Conservation (phyloP, 2,113 vertebrate genomes). For the Oryzias curvinotus region DNA sequence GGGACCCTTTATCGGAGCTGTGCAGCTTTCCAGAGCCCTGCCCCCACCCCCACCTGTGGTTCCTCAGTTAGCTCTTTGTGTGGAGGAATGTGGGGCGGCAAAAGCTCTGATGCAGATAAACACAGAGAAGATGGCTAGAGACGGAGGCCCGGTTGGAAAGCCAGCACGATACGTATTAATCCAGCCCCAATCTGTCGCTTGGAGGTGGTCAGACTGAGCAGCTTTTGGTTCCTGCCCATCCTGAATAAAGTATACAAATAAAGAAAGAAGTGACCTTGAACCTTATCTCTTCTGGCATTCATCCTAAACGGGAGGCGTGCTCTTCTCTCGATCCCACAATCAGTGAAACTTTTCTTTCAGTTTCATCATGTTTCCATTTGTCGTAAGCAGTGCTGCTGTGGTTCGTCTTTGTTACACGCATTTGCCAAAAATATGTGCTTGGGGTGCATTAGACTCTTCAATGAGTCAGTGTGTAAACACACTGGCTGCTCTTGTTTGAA, state of each 20-base stretch:
- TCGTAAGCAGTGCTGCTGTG: slow-evolving; percentile 4
- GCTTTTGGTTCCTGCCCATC: slow-evolving; percentile 11
- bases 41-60: slow-evolving; percentile 53
- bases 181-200: slow-evolving; percentile 35
- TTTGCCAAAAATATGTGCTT: slow-evolving; percentile 36
- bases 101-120: slow-evolving; percentile 58
- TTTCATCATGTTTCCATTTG: slow-evolving; percentile 36
- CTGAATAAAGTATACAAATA: not conserved
- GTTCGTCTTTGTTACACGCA: slow-evolving; percentile 17
- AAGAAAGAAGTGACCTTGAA: slow-evolving; percentile 5
- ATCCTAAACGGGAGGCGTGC: slow-evolving; percentile 23
- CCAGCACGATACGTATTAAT: slow-evolving; percentile 52
- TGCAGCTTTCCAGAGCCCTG: slow-evolving; percentile 62
- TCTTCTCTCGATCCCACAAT: slow-evolving; percentile 5
- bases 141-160: slow-evolving; percentile 40
- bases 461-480: slow-evolving; percentile 41
- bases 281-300: slow-evolving; percentile 27
- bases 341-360: slow-evolving; percentile 31
- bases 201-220: slow-evolving; percentile 18
- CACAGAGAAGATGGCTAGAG: slow-evolving; percentile 37
- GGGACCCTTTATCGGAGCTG: slow-evolving; percentile 69
- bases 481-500: slow-evolving; percentile 20
- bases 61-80: slow-evolving; percentile 63
- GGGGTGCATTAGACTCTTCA: slow-evolving; percentile 29
- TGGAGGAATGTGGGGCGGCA: slow-evolving; percentile 60